Base-by-base conservation (phyloP, 2,797 vertebrate species). In the Ctenosaura bakeri region DNA sequence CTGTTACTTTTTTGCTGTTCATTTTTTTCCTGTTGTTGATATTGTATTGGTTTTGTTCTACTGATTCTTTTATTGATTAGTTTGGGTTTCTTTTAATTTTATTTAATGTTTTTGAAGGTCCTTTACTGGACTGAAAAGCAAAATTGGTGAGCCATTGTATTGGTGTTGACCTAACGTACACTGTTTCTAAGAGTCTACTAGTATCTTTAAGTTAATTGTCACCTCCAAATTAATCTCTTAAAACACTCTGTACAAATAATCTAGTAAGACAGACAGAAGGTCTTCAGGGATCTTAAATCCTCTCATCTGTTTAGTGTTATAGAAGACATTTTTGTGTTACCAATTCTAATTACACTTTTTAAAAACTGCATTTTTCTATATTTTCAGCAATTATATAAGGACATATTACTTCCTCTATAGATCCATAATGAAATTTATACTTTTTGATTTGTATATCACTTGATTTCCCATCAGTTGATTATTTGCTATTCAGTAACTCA, bases 381-480 rank as follows among this genome's bases (percentile, higher is more conserved):
- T 38, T 32, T 69, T 59, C 80, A 22, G 20, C 77, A 54, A 52
- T 69, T 79, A 52, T 16, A 38, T 26, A 18, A 59, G 14, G 35
- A 12, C 20, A 66, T 35, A 50, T 54, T 59, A 59, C 32, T 71
- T 50, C 32, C 50, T 71, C 50, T 73, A 10, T 69, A 56, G 79
- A 82, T 56, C 18, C 29, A 22, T 82, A 16, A 35, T 54, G n/a
- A 59, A n/a, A 59, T 54, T 59, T 46, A 46, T 50, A 77, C 20
- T 4, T 50, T 24, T 78, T 42, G 42, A 78, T 78, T 78, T n/a
- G 42, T 64, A 62, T 46, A 71, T 35, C 10, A 73, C 71, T 59
- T 76, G 69, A 79, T 50, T 87, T 86, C 50, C 35, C 35, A 66
- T 50, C 29, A 79, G 42, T 66, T 87, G 76, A 66, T 66, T n/a